phyloP scores from a whole-genome alignment of 2,113 vertebrate species.

The Patagioenas fasciata region DNA sequence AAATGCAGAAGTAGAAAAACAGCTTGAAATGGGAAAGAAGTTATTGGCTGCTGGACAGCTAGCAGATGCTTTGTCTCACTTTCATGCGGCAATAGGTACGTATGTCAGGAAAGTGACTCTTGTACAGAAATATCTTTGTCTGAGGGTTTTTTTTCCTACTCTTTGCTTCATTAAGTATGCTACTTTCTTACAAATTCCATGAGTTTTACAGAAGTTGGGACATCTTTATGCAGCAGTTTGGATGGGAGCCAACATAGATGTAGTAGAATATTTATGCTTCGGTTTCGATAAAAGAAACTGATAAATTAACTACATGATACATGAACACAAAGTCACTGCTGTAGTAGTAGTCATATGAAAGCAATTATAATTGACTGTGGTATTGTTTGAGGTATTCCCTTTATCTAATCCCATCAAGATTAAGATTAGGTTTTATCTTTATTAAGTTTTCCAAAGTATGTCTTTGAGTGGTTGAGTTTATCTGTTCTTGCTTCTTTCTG shows the following conservation, averaged over 20 bases:
- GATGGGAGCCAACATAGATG: not conserved
- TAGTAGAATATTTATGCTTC: not conserved
- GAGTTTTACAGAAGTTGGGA: not conserved
- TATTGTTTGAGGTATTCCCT: not conserved
- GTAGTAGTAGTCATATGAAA: not conserved
- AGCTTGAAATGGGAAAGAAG: conserved; percentile 98
- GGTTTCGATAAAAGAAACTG: not conserved
- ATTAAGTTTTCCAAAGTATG: not conserved
- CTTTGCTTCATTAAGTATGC: not conserved
- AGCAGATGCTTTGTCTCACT: conserved; percentile 95
- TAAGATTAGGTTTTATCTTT: not conserved
- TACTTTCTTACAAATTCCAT: not conserved
- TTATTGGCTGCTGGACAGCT: conserved; percentile 95
- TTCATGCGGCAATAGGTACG: conserved; percentile 94
- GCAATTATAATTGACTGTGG: not conserved
- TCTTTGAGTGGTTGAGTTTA: not conserved
- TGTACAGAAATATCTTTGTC: not conserved
- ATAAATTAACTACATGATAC: not conserved
- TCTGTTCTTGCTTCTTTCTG: not conserved
- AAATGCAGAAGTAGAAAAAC: conserved; percentile 91
- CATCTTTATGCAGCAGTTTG: not conserved
- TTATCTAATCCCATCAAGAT: not conserved
- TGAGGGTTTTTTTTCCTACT: not conserved
- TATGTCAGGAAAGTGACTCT: not conserved
- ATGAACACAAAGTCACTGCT: not conserved